Base-by-base conservation (phyloP, 2,888 invertebrate genomes). In the Cryptocheilus praepositus region DNA sequence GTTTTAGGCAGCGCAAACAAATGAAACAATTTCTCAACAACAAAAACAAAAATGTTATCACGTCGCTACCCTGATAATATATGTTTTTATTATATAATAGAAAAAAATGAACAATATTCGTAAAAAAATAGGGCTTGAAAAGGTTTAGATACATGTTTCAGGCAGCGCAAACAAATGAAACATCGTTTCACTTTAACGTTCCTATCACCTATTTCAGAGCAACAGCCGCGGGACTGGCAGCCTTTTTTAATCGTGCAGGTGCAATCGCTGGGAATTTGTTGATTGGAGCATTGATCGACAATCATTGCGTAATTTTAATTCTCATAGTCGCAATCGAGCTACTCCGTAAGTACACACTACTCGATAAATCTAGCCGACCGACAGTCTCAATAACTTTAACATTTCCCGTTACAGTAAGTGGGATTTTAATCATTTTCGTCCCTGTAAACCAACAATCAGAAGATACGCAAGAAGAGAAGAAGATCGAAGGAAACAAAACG, bases 221-320 rank as follows among this genome's bases (percentile, higher is more conserved):
- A 22, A 79, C 77, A 67, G 82, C 80, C 7, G 74, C 82, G 1
- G 80, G 81, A 52, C 67, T 83, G 25, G 67, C 82, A 7, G 90
- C 94, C 73, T 94, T 94, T 19, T 93, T 93, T 83, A 94, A 94
- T 64, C 91, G 95, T 89, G 92, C 93, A 75, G 95, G 95, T 56
- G 94, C 94, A 73, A 90, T 95, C 64, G 86, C 93, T 57, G 95
- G 95, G 69, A 95, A 94, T 89, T 89, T 94, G 76, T 89, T 94
- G 65, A 94, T 95, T 85, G 95, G 95, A 65, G 94, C 93, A 89
- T 91, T 95, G 77, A 94, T 95, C 80, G 95, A 95, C 89, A 90
- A 94, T 81, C 93, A 94, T 88, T 95, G 95, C 85, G 91, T 93
- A 64, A 89, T 94, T 71, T 93, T 94, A 21, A 82, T 85, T 36